Conservation (phyloP, 2,888 invertebrate species). For the Deilephila porcellus region DNA sequence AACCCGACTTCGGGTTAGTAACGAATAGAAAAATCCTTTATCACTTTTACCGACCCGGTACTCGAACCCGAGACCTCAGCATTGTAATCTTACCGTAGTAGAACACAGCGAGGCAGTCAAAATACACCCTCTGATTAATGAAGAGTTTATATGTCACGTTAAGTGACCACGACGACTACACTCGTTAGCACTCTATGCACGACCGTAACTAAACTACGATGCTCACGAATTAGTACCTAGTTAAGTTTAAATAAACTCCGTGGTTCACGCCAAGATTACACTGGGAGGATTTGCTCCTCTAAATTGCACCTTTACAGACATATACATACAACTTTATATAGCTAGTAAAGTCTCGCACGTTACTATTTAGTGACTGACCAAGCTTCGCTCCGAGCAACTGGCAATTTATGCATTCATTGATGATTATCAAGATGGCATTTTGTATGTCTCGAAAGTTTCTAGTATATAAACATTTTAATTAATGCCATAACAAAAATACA, state of each 20-base stretch:
- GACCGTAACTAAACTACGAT: conserved; percentile 12
- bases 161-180: neutral
- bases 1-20: no score
- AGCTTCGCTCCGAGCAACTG: neutral
- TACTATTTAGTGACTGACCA: neutral
- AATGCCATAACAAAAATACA: no score
- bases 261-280: conserved; percentile 24
- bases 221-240: conserved; percentile 19
- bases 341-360: neutral
- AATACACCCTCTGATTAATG: neutral
- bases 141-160: neutral
- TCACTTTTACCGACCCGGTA: no score
- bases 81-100: no score
- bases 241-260: conserved; percentile 26
- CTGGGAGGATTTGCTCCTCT: conserved; percentile 8
- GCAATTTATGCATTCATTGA: neutral
- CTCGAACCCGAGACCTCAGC: no score
- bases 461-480: no score
- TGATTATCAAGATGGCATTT: no score
- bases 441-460: no score
- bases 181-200: conserved; percentile 17
- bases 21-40: no score
- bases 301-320: conserved; percentile 16
- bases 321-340: conserved; percentile 16
- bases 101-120: no score